A percentile compares a stretch with the other conserved stretches of the same genome.
phyloP scores from a whole-genome alignment of 2,888 invertebrate genomes.

The Brachylomia viminalis region DNA sequence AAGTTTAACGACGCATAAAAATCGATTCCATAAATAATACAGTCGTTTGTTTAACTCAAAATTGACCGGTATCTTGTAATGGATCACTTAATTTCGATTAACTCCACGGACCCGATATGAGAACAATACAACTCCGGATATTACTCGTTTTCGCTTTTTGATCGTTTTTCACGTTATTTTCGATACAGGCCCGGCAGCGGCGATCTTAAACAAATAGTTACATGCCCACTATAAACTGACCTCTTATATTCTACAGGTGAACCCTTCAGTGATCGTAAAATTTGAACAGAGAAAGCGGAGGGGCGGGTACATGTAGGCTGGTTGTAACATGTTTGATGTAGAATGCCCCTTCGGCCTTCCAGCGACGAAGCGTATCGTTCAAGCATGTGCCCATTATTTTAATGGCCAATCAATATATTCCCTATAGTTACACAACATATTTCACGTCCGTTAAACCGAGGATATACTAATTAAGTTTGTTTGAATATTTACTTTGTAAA shows the following conservation, averaged over 20 bases:
- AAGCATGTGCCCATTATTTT: conserved; percentile 85
- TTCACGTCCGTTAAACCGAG: conserved; percentile 77
- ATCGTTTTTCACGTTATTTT: conserved; percentile 85
- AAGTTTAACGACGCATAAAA: conserved; percentile 80
- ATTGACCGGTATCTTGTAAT: conserved; percentile 86
- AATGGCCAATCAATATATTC: conserved; percentile 87
- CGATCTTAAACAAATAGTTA: conserved; percentile 82
- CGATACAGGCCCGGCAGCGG: conserved; percentile 73
- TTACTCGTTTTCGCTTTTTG: conserved; percentile 88
- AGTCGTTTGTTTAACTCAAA: conserved; percentile 81
- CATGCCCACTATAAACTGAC: conserved; percentile 70
- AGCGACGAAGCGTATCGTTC: conserved; percentile 81
- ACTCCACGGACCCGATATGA: conserved; percentile 78
- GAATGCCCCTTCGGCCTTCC: conserved; percentile 78
- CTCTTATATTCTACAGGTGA: conserved; percentile 55
- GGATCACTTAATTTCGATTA: conserved; percentile 90
- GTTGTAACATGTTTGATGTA: conserved; percentile 71
- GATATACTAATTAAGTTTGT: conserved; percentile 87
- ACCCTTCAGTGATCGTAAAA: conserved; percentile 51
- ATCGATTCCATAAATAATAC: conserved; percentile 84
- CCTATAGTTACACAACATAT: conserved; percentile 83
- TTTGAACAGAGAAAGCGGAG: conserved; percentile 54
- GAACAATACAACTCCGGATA: conserved; percentile 88
- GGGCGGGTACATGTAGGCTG: conserved; percentile 61
- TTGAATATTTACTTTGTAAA: conserved; percentile 87